phyloP scores from a whole-genome alignment of 2,113 vertebrate species.

The Oceanites oceanicus region DNA sequence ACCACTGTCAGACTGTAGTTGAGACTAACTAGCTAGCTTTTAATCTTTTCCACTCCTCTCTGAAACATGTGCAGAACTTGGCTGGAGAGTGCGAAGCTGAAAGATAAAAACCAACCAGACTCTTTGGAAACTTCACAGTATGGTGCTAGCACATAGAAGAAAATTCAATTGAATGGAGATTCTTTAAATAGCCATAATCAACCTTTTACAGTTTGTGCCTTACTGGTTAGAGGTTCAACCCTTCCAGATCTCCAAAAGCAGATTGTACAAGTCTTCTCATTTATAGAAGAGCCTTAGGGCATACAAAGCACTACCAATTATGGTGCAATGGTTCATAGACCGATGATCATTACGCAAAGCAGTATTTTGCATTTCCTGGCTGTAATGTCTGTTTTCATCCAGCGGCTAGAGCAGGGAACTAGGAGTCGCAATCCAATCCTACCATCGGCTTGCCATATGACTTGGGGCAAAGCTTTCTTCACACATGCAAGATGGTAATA shows the following conservation, averaged over 20 bases:
- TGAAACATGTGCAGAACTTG: conserved; percentile 68
- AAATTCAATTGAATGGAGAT: neutral
- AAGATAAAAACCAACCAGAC: conserved; percentile 66
- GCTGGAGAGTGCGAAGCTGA: conserved; percentile 64
- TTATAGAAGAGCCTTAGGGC: neutral
- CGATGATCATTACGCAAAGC: neutral
- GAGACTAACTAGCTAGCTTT: neutral
- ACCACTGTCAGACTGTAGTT: neutral
- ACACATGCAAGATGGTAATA: neutral
- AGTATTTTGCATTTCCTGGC: neutral
- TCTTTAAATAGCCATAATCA: neutral
- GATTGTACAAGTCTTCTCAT: neutral
- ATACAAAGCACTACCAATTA: neutral
- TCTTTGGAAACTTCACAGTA: conserved; percentile 56
- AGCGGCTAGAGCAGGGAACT: neutral
- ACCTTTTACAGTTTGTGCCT: neutral
- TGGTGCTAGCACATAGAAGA: neutral
- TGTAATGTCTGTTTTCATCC: neutral
- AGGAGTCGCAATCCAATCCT: neutral
- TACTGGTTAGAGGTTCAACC: neutral
- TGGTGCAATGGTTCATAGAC: neutral
- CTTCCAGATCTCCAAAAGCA: neutral
- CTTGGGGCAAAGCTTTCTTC: neutral
- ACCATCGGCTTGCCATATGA: rapidly evolving
- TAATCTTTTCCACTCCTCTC: neutral